These are phyloP conservation scores for Thymallus thymallus DNA, from an alignment of 2,113 vertebrate genomes.

Conservation along the genomic window DNA sequence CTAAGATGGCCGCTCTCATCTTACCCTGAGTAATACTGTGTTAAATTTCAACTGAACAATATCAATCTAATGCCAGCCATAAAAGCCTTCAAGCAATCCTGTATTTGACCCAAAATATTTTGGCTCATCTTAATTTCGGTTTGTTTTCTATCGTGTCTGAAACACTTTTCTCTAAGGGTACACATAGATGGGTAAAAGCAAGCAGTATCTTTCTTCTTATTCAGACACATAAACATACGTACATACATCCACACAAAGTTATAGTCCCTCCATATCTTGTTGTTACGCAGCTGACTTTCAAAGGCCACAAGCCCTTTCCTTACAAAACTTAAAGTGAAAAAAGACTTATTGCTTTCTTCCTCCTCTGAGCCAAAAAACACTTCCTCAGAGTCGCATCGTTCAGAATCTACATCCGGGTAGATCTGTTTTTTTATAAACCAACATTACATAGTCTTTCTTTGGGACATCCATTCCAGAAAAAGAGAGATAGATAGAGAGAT, in stretches of 20 bases:
- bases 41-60: slow-evolving; percentile 40
- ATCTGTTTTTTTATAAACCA: slow-evolving; percentile 64
- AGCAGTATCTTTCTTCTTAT: slow-evolving; percentile 49
- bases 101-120: background rate
- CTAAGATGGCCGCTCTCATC: slow-evolving; percentile 20
- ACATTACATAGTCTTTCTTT: slow-evolving; percentile 68
- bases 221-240: slow-evolving; percentile 43
- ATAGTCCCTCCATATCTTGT: slow-evolving; percentile 59
- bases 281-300: background rate
- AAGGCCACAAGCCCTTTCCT: too few species aligned
- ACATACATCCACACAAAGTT: slow-evolving; percentile 28
- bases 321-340: too few species aligned
- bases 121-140: slow-evolving; percentile 17
- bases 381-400: slow-evolving; percentile 50
- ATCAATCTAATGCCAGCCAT: slow-evolving; percentile 30
- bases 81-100: slow-evolving; percentile 25
- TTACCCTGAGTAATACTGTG: slow-evolving; percentile 68
- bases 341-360: slow-evolving; percentile 40
- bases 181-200: slow-evolving; percentile 26
- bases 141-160: slow-evolving; percentile 18
- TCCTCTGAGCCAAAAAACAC: slow-evolving; percentile 35
- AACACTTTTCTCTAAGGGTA: slow-evolving; percentile 29
- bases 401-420: slow-evolving; percentile 74
- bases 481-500: slow-evolving; percentile 21
- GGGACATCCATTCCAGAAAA: slow-evolving; percentile 73